Conservation (phyloP, 2,797 vertebrate genomes). For the Ispidina picta region DNA sequence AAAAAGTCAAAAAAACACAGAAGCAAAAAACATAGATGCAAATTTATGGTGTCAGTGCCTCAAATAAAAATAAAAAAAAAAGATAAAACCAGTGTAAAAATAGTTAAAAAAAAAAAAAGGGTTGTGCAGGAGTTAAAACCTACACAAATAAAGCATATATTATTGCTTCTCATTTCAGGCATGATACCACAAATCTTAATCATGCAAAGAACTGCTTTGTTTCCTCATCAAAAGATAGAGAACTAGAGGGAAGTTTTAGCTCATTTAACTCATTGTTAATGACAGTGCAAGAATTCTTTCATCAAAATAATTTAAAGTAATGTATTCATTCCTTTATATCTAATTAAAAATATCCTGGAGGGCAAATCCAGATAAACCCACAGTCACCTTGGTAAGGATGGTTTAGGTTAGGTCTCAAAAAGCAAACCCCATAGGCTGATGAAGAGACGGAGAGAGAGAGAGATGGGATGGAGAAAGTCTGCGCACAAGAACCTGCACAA, state of each 20-base stretch:
- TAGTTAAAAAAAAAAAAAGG: not conserved
- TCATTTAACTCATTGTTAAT: constrained; percentile 71
- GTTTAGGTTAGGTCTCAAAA: not conserved
- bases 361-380: constrained; percentile 16
- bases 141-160: constrained; percentile 20
- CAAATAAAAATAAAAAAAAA: constrained; percentile 39
- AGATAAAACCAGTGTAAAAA: constrained; percentile 61
- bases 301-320: constrained; percentile 62
- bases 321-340: constrained; percentile 39
- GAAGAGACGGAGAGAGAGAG: not conserved
- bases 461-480: not conserved
- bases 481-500: not conserved
- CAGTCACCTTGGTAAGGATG: constrained; percentile 32
- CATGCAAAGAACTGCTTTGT: constrained; percentile 65
- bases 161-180: constrained; percentile 53
- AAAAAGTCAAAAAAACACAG: no score
- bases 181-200: constrained; percentile 54
- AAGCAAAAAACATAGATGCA: not conserved
- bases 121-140: constrained; percentile 34
- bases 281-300: constrained; percentile 40
- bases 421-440: not conserved
- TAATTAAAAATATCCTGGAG: constrained; percentile 41
- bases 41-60: not conserved
- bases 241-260: constrained; percentile 72
- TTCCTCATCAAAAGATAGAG: constrained; percentile 52